Percentiles rank a stretch among this genome's conserved stretches.
phyloP scores from a whole-genome alignment of 2,888 invertebrate species.

The Alloplasta piceator region DNA sequence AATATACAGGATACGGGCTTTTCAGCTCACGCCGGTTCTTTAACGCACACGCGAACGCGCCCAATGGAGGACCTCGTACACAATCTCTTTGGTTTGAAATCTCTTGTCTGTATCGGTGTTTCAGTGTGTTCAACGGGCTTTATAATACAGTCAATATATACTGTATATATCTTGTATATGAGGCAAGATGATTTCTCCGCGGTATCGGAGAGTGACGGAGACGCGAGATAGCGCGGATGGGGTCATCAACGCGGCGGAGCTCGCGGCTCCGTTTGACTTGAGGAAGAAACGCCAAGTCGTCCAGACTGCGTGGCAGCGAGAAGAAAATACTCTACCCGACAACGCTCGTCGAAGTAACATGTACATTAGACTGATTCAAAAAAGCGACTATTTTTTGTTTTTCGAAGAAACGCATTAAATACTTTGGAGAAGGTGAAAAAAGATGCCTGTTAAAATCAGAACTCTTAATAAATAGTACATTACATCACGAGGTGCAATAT shows the following conservation, averaged over 20 bases:
- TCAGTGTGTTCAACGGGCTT: not conserved
- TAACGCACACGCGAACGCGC: not conserved
- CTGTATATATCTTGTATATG: constrained; percentile 13
- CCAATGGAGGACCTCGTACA: not conserved
- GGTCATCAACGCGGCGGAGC: constrained; percentile 35
- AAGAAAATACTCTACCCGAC: constrained; percentile 40
- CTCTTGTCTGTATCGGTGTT: constrained; percentile 2
- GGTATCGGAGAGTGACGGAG: constrained; percentile 2
- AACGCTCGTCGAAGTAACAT: not conserved
- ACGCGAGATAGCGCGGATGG: not conserved
- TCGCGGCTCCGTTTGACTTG: constrained; percentile 1
- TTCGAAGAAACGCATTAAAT: too few relatives aligned
- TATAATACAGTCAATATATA: constrained; percentile 17
- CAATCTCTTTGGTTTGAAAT: not conserved
- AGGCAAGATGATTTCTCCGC: constrained; percentile 61
- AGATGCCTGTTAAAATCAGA: too few relatives aligned
- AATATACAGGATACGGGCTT: constrained; percentile 55
- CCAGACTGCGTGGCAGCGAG: constrained; percentile 67
- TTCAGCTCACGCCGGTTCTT: constrained; percentile 42
- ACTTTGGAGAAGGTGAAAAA: too few relatives aligned
- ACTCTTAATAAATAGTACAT: too few relatives aligned
- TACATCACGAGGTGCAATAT: too few relatives aligned
- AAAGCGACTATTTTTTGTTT: too few relatives aligned
- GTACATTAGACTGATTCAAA: too few relatives aligned
- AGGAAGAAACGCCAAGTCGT: constrained; percentile 57